A percentile compares a stretch with the other conserved stretches of the same genome.
Conservation (phyloP, 2,113 vertebrate species). For the Danio rerio region DNA sequence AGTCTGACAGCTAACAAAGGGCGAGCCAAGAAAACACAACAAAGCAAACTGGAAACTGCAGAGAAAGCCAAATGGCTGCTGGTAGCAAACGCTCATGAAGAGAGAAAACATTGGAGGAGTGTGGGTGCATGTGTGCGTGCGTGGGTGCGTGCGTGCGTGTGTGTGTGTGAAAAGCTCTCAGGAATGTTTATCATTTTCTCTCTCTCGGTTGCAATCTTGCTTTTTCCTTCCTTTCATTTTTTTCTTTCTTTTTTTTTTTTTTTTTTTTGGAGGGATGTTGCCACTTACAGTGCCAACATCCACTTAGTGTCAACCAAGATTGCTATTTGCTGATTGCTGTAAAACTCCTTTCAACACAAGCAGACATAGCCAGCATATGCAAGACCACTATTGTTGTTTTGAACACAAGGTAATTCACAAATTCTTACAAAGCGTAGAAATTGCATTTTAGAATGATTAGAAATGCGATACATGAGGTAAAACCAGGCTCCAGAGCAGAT, state of each 20-base stretch:
- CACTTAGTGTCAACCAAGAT: slow-evolving; percentile 53
- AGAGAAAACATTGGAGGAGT: neutral
- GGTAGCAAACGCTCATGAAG: neutral
- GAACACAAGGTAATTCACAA: slow-evolving; percentile 37
- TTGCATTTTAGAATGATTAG: slow-evolving; percentile 10
- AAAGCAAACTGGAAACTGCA: neutral
- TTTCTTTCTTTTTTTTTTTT: too few species aligned
- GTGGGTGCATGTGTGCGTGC: neutral
- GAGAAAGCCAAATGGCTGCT: slow-evolving; percentile 23
- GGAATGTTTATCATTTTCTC: slow-evolving; percentile 15
- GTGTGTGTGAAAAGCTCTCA: neutral
- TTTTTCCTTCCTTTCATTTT: slow-evolving; percentile 10
- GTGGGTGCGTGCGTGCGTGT: neutral
- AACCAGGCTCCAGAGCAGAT: neutral
- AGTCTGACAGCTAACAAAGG: slow-evolving; percentile 9
- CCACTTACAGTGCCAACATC: slow-evolving; percentile 33
- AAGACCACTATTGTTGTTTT: slow-evolving; percentile 22
- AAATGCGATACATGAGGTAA: neutral
- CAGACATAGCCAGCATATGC: slow-evolving; percentile 12
- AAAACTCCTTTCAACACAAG: slow-evolving; percentile 60
- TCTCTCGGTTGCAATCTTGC: slow-evolving; percentile 16
- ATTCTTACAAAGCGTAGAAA: slow-evolving; percentile 15
- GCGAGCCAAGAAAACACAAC: slow-evolving; percentile 17
- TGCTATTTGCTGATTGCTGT: slow-evolving; percentile 56
- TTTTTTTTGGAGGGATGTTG: neutral